Evolutionary conservation across 2,888 invertebrate genomes (phyloP), one percentile per base, ranked within the genome.

Genomic region (Rhagonycha fulva): DNA sequence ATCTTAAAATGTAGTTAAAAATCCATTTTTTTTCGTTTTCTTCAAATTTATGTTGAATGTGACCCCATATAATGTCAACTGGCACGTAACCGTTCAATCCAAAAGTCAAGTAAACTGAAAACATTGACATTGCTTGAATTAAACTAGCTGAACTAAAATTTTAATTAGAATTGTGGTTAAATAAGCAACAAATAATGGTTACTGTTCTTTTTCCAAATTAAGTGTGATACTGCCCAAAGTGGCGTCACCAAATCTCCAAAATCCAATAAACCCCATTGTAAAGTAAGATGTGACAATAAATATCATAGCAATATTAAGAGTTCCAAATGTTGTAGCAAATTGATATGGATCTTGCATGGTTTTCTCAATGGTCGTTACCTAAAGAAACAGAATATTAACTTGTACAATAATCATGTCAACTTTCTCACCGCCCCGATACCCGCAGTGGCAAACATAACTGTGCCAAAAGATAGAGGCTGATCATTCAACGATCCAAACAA

Each of bases 401-500:
- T 47, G 47, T n/a, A 24, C 11, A 24, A 7, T 3, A 12, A 24
- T 11, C 12, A 24, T 12, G 5, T 24, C 1, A 4, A 4, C n/a
- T 3, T 11, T n/a, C 63, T 11, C 61, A 72, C 95, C 88, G 95
- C 95, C 70, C 95, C 95, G 81, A 98, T 97, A 71, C 98, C 98
- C 90, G 99, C 98, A 83, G 99, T 92, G 0, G 99, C 96, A 87
- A 98, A 99, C 69, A 99, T 90, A 0, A 97, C 98, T 0, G 98
- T 98, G 62, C 98, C 98, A 86, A 99, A 98, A 89, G 96, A 99
- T 1, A 99, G 90, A 0, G 99, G 98, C 83, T 96, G 94, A 72
- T 93, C 91, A 30, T 89, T 87, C 3, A 93, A 84, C 10, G 91
- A 88, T 0, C 94, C 95, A 68, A 93, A 90, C 0, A 93, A 89